A percentile compares a stretch with the other conserved stretches of the same genome.
Conservation (phyloP, 2,888 invertebrate species). For the Aromia moschata region DNA sequence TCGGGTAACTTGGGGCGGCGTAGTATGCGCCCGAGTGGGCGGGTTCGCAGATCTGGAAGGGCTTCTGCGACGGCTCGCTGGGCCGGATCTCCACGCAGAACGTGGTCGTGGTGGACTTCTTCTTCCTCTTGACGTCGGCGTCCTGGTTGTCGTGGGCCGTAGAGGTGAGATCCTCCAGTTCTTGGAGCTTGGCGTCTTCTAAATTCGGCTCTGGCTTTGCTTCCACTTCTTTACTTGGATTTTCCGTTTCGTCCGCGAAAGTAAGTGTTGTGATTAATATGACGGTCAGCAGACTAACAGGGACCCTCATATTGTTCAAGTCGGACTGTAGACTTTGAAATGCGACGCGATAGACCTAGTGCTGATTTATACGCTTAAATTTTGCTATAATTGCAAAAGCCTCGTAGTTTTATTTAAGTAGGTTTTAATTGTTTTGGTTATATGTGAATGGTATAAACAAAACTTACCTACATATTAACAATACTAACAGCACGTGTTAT, state of each 20-base stretch:
- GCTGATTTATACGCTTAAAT: conserved; percentile 8
- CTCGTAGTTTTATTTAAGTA: not conserved
- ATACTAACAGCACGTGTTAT: conserved; percentile 1
- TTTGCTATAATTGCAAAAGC: conserved; percentile 9
- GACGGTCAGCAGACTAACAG: not conserved
- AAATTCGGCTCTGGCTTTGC: not conserved
- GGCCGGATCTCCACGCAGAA: conserved; percentile 64
- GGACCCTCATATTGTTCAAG: conserved; percentile 1
- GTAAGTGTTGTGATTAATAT: not conserved
- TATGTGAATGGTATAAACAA: not conserved
- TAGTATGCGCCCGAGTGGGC: conserved; percentile 22
- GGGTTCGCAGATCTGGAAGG: conserved; percentile 60
- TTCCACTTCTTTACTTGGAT: not conserved
- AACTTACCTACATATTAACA: not conserved
- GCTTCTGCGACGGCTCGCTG: conserved; percentile 56
- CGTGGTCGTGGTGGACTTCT: conserved; percentile 62
- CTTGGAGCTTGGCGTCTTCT: conserved; percentile 17
- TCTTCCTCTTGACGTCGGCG: conserved; percentile 54
- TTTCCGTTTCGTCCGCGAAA: conserved; percentile 2
- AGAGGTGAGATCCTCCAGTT: conserved; percentile 12
- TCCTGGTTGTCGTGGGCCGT: conserved; percentile 1
- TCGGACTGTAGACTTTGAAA: not conserved
- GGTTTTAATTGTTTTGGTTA: not conserved
- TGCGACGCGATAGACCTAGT: not conserved
- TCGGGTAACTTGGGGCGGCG: not conserved